Evolutionary conservation across 2,888 invertebrate genomes (phyloP).

Genomic region (Arrhopalites spinosus): DNA sequence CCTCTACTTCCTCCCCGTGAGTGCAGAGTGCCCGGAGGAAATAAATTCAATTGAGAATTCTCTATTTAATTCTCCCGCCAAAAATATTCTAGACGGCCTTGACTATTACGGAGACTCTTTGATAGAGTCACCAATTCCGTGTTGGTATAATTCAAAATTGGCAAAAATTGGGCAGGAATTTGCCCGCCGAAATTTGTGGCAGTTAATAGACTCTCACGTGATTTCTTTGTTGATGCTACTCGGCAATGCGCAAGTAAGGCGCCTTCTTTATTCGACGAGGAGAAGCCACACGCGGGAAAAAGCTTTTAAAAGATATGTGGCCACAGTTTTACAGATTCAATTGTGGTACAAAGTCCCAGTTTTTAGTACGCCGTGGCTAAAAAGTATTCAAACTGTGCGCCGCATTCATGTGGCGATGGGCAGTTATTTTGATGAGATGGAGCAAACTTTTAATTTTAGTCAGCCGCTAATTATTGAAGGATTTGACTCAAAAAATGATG

Average conservation of each 20-base stretch:
- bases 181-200: neutral
- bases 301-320: neutral
- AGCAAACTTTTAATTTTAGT: neutral
- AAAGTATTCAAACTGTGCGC: neutral
- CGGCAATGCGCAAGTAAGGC: neutral
- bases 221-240: neutral
- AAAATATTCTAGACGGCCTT: too few species aligned
- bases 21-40: too few species aligned
- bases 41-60: too few species aligned
- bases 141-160: constrained; percentile 3
- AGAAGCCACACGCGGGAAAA: neutral
- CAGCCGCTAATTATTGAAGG: neutral
- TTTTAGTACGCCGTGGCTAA: constrained; percentile 2
- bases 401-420: neutral
- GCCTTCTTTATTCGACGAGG: neutral
- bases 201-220: neutral
- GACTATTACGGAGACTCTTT: too few species aligned
- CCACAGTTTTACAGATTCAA: neutral
- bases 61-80: too few species aligned
- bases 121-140: constrained; percentile 21
- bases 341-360: constrained; percentile 10
- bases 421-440: neutral
- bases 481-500: neutral
- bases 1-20: too few species aligned
- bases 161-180: constrained; percentile 8